These are phyloP conservation scores for Arctopsyche grandis DNA, from an alignment of 1,140 invertebrate genomes.

Conservation along the genomic window DNA sequence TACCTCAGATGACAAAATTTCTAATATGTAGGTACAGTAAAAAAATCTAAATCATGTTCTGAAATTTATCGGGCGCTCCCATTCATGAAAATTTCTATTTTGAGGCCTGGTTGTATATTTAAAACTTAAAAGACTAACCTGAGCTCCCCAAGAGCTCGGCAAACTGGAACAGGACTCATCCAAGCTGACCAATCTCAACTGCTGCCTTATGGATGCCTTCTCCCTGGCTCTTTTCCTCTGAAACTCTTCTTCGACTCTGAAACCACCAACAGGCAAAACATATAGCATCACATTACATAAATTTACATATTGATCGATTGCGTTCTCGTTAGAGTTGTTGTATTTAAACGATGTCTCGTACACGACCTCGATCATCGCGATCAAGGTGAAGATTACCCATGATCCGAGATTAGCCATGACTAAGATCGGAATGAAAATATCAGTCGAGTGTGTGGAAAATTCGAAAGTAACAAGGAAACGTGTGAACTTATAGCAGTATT, in stretches of 20 bases:
- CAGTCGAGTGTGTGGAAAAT: neutral
- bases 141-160: constrained; percentile 58
- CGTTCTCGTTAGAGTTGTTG: too few species aligned
- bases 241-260: constrained; percentile 77
- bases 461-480: constrained; percentile 26
- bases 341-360: too few species aligned
- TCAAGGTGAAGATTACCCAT: neutral
- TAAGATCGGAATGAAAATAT: neutral
- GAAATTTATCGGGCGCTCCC: too few species aligned
- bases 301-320: too few species aligned
- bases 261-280: neutral
- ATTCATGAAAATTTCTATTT: too few species aligned
- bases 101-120: too few species aligned
- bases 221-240: constrained; percentile 78
- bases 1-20: too few species aligned
- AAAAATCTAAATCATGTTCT: too few species aligned
- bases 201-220: constrained; percentile 79
- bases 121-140: constrained; percentile 47
- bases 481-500: constrained; percentile 23
- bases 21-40: too few species aligned
- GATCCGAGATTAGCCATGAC: neutral
- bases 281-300: neutral
- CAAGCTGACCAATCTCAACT: constrained; percentile 74
- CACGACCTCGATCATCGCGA: neutral
- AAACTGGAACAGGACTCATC: constrained; percentile 59